Base-by-base conservation (phyloP, 2,888 invertebrate species). In the Lagria hirta region DNA sequence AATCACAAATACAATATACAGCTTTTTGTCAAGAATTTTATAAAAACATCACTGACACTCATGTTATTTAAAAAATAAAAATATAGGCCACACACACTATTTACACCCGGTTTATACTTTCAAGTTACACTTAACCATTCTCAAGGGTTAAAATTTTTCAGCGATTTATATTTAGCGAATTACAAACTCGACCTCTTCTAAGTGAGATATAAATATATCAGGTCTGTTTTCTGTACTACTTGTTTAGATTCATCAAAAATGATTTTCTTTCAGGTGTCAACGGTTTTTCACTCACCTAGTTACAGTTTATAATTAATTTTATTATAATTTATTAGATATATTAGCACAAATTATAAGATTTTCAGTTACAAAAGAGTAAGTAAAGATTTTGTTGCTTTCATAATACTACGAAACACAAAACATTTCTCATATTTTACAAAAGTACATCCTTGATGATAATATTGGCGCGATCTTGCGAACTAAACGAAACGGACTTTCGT, bases 91-190 rank as follows among this genome's bases (percentile, higher is more conserved):
- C 38, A 38, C 30, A 14, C 23, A 38, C 21, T 20, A 17, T 14
- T 15, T 28, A 8, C 20, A 12, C 28, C 8, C 27, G 28, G 37
- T 37, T 30, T 30, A 41, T 8, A 24, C 27, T 41, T 41, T 33
- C 18, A 12, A 26, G 21, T 30, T 23, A 24, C 36, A 30, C 62
- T 62, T 61, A 58, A 57, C 59, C 58, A 57, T 49, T 52, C 46
- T 33, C 55, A 55, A 57, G 53, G 59, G 57, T 58, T 57, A 52
- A 51, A 54, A 54, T 49, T 58, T 62, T 63, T 60, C 56, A 60
- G 60, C 54, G 64, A 52, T 59, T 64, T 63, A 63, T 61, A 60
- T 62, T 61, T 62, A 62, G 61, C 61, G 55, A 61, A 61, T 58
- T 59, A 57, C 54, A 54, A 57, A 51, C 58, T 52, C 60, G 61